Percentiles rank a stretch among this genome's conserved stretches.
Evolutionary conservation across 2,797 vertebrate species (phyloP).

Genomic region (Ispidina lecontei): DNA sequence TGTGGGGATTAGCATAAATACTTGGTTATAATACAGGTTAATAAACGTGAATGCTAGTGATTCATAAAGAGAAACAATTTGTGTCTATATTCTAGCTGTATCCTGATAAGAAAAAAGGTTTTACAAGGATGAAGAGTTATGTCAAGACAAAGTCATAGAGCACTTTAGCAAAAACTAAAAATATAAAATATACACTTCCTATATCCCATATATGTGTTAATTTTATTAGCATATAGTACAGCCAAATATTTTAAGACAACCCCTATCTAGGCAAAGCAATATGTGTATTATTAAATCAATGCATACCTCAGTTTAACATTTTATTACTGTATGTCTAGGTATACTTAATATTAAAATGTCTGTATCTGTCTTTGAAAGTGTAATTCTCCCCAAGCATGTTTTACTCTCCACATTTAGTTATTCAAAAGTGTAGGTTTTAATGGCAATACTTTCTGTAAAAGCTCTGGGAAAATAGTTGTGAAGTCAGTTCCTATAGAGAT

Average conservation of each 20-base stretch:
- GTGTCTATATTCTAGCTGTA: not conserved
- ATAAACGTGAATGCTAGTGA: not conserved
- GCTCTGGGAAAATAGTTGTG: conserved; percentile 16
- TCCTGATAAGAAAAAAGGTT: not conserved
- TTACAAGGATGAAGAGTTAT: not conserved
- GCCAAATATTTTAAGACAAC: not conserved
- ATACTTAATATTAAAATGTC: not conserved
- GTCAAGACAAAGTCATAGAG: not conserved
- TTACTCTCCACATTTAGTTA: not conserved
- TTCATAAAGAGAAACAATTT: not conserved
- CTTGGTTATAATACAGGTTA: not conserved
- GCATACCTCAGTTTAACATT: not conserved
- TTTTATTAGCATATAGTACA: not conserved
- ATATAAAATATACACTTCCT: not conserved
- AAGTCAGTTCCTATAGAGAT: not conserved
- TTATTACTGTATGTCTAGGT: not conserved
- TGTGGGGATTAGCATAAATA: not conserved
- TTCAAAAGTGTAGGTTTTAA: conserved; percentile 2
- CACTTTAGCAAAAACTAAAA: not conserved
- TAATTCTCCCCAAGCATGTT: not conserved
- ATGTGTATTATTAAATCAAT: not conserved
- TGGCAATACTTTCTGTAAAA: not conserved
- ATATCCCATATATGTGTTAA: not conserved
- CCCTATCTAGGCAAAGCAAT: not conserved
- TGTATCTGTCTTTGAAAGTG: not conserved